These are phyloP conservation scores for Brachionus sp. DNA, from an alignment of 1,140 invertebrate genomes.

Conservation along the genomic window DNA sequence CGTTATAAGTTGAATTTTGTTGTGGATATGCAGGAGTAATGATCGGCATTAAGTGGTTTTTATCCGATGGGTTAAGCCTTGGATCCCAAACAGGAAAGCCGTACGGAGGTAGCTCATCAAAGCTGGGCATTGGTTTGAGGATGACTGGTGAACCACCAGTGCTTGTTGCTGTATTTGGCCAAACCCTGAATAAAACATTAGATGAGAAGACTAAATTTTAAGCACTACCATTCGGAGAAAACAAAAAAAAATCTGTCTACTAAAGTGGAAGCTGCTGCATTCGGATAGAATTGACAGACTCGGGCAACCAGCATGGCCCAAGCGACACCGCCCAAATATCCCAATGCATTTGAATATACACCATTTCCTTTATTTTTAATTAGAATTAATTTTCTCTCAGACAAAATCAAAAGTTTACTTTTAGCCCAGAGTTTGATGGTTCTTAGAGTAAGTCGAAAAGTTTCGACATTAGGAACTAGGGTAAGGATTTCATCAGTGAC, in stretches of 20 bases:
- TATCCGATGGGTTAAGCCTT: constrained; percentile 62
- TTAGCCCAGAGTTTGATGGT: constrained; percentile 99
- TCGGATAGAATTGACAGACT: constrained; percentile 96
- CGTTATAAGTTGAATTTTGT: constrained; percentile 99
- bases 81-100: constrained; percentile 48
- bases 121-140: constrained; percentile 64
- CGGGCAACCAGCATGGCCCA: constrained; percentile 99
- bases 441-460: constrained; percentile 83
- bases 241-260: constrained; percentile 98
- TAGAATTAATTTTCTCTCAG: background rate
- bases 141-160: constrained; percentile 19
- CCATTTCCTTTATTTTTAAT: constrained; percentile 65
- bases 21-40: constrained; percentile 99
- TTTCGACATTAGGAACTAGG: constrained; percentile 88
- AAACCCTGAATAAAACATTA: constrained; percentile 14
- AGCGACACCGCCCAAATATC: constrained; percentile 95
- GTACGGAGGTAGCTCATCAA: constrained; percentile 13
- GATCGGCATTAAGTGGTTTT: constrained; percentile 97
- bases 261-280: constrained; percentile 85
- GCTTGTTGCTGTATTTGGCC: background rate
- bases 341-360: constrained; percentile 95
- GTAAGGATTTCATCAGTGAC: constrained; percentile 97
- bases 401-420: constrained; percentile 60
- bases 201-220: constrained; percentile 66
- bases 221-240: constrained; percentile 72